These are phyloP conservation scores for Lepisosteus oculatus DNA, from an alignment of 2,113 vertebrate genomes.

Conservation along the genomic window DNA sequence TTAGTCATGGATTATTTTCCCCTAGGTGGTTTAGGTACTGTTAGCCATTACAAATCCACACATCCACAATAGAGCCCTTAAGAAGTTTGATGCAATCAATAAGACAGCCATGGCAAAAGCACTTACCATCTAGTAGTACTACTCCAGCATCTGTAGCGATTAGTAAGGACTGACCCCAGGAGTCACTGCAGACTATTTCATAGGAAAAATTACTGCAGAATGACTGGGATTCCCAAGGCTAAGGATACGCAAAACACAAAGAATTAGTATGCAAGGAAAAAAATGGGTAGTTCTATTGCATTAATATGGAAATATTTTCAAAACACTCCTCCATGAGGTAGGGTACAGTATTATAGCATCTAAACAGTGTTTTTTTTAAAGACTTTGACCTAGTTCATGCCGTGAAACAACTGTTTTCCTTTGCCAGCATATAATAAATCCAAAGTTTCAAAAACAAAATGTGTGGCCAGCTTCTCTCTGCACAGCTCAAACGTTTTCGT, in stretches of 20 bases:
- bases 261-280: neutral
- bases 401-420: too few species aligned
- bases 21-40: too few species aligned
- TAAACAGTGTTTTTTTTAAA: too few species aligned
- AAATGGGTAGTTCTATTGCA: neutral
- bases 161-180: conserved; percentile 92
- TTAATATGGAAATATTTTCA: neutral
- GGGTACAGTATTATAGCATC: too few species aligned
- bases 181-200: conserved; percentile 88
- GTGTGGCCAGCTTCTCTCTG: too few species aligned
- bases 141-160: conserved; percentile 89
- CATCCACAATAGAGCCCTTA: neutral
- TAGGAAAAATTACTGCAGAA: conserved; percentile 92
- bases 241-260: conserved; percentile 32
- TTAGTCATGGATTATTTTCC: too few species aligned
- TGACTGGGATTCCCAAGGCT: conserved; percentile 97
- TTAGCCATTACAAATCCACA: too few species aligned
- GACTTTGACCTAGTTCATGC: too few species aligned
- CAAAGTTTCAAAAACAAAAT: too few species aligned
- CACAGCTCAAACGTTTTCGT: too few species aligned
- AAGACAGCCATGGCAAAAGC: neutral
- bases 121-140: conserved; percentile 77
- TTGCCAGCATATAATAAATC: too few species aligned
- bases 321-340: too few species aligned
- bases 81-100: neutral